Base-by-base conservation (phyloP, 1,140 invertebrate genomes). In the Brachionus rotundiformis region DNA sequence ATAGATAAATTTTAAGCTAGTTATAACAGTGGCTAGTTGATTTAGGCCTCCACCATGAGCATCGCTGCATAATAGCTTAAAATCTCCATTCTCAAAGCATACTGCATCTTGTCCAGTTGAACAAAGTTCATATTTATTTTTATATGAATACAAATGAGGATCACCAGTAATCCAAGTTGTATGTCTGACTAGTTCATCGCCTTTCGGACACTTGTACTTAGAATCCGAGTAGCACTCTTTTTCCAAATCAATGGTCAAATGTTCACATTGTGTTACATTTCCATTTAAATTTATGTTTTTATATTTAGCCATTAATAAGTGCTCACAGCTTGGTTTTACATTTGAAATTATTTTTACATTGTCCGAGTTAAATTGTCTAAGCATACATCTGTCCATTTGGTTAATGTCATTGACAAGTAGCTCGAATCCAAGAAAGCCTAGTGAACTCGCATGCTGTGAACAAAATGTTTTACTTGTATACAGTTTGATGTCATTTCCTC, bases 141-240 rank as follows among this genome's bases (percentile, higher is more conserved):
- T 68, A n/a, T 68, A 68, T 36, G 63, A 68, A 68, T 33, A 68
- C 27, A 68, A 33, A 68, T 68, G 63, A 33, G 63, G 63, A 41
- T 68, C 63, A 33, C 63, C 63, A 36, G 63, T 19, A 19, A 68
- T 6, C 63, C 63, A 68, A 19, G 63, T n/a, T 68, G 63, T 68
- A 33, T 33, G 33, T 33, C 63, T 54, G 5, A 54, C 47, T 19
- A 54, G 19, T 33, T 68, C 63, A 41, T 68, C 63, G 16, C 31
- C 31, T 33, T 68, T 68, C 13, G 63, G 31, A 68, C 63, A 68
- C 29, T 68, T 68, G 31, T 68, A 68, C 16, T 16, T 33, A 1
- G 8, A n/a, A 33, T 68, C 19, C 16, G 29, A 33, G 3, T 68
- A 33, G 8, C 63, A 68, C 36, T 68, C 63, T 33, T 68, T n/a